Base-by-base conservation (phyloP, 2,797 vertebrate species). In the Microctenopoma lineatum region DNA sequence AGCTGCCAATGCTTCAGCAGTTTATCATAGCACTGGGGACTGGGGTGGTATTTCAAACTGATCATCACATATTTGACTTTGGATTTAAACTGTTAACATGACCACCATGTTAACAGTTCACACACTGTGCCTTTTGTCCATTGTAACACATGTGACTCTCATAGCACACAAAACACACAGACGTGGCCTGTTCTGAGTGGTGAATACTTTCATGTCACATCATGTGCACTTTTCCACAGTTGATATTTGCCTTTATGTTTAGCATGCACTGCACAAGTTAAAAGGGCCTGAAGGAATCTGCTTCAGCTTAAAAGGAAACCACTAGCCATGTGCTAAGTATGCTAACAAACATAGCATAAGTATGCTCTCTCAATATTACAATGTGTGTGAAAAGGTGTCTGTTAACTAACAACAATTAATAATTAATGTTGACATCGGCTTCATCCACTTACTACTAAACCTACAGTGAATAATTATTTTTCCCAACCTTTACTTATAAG, bases 101-200 rank as follows among this genome's bases (percentile, higher is more conserved):
- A 52, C 47, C 6, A 44, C 8, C 15, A 44, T 16, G 42, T 44
- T 41, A 41, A 13, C 12, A 14, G 13, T 27, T 41, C 16, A 14
- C 11, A 70, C 66, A 76, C 9, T 26, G 45, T 10, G 21, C 13
- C 29, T 50, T 44, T 69, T 69, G 53, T 72, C 63, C 12, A n/a
- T 12, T 45, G 29, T 29, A 41, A n/a, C 6, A 27, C 70, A 69
- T 56, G 77, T 56, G 69, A 73, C 45, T 72, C 14, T 56, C 18
- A n/a, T 4, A 9, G 63, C 18, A n/a, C 0, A n/a, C 5, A 36
- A 8, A 18, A 45, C 16, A 64, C 42, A 63, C 18, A 56, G 7
- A 38, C 26, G 15, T 18, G 32, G 18, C 7, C 39, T 65, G 46
- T 18, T 34, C 25, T 44, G 18, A n/a, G 11, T 2, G 5, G 6